Percentiles rank a stretch among this genome's conserved stretches.
These are phyloP conservation scores for Elaphurus davidianus DNA, from an alignment of 2,113 vertebrate genomes.

Conservation along the genomic window DNA sequence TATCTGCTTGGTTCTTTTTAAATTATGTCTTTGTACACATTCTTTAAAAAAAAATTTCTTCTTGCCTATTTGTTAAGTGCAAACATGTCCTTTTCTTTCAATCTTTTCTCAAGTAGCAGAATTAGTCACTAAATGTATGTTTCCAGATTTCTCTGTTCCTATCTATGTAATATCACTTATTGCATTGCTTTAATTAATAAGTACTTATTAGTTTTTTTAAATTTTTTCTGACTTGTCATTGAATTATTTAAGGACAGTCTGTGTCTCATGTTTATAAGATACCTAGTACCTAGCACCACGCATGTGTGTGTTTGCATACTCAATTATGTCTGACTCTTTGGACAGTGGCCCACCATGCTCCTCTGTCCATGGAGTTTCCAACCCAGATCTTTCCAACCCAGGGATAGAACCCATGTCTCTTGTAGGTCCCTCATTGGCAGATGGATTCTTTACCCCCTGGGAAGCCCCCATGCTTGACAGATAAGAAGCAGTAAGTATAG, in stretches of 20 bases:
- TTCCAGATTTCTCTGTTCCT: neutral
- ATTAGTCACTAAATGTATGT: neutral
- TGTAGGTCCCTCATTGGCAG: neutral
- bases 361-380: neutral
- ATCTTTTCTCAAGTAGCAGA: neutral
- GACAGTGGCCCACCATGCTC: neutral
- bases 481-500: neutral
- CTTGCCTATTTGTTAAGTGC: neutral
- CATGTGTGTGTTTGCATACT: accelerated
- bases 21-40: neutral
- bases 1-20: neutral
- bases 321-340: neutral
- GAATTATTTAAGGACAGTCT: neutral
- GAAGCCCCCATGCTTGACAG: neutral
- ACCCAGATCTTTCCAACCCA: neutral
- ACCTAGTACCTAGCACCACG: neutral
- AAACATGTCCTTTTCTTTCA: neutral
- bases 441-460: neutral
- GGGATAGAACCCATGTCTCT: accelerated
- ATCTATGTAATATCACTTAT: neutral
- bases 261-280: neutral
- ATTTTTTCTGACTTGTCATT: neutral
- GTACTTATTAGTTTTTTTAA: neutral
- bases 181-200: neutral
- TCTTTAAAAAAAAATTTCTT: neutral